Evolutionary conservation across 2,888 invertebrate species (phyloP), one percentile per base, ranked within the genome.

Genomic region (Drosophila stalkeri): DNA sequence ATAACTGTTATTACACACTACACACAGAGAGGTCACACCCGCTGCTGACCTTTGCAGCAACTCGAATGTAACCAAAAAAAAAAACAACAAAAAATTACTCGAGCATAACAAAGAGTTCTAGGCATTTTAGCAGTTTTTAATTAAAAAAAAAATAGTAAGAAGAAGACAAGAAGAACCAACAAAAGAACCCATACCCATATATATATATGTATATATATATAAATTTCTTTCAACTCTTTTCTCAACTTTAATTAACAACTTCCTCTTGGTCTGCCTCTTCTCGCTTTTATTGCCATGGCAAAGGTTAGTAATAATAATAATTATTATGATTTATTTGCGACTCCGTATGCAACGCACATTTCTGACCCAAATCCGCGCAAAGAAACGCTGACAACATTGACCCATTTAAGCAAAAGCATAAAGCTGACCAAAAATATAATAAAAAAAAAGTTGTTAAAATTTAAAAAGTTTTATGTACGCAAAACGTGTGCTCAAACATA

Each of bases 211-310:
- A 67, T 47, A 57, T 44, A 66, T 78, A 27, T 8, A 16, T 27
- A 16, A n/a, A 16, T 27, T 9, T 49, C 76, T 81, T 72, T 60
- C 68, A 67, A 52, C 61, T 73, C 68, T 69, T 62, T 64, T 54
- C 67, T 70, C 52, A 39, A 7, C 35, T 66, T 89, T 86, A 86
- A 89, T 89, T 89, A 86, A 80, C 85, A 68, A 86, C 85, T 87
- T 86, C 85, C 85, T 89, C 68, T 62, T 18, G 68, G 11, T 57
- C 41, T 43, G 44, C 51, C 64, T 56, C 66, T 70, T 65, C 60
- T 64, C 27, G 63, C 55, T 74, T 82, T 86, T 74, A 77, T 74
- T 74, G 77, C 75, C 74, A 54, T 63, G 12, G 63, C 81, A 77
- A 79, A 77, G 79, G 76, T 60, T 66, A 67, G 67, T 80, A 70